Evolutionary conservation across 2,888 invertebrate species (phyloP).

Genomic region (Gandaritis pyraliata): DNA sequence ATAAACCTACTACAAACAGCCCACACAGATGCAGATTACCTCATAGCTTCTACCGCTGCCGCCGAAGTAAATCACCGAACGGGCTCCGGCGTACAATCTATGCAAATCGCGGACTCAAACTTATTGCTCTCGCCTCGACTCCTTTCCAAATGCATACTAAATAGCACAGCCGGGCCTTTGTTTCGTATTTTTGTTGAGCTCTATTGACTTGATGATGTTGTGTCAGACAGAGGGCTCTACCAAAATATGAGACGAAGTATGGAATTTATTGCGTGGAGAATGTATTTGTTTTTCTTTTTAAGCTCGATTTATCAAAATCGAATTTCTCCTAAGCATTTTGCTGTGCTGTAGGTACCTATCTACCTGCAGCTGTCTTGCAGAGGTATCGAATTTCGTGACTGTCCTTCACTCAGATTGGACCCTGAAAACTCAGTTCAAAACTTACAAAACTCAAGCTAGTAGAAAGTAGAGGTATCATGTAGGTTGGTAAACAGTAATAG

Average conservation of each 20-base stretch:
- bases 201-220: constrained; percentile 56
- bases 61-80: constrained; percentile 73
- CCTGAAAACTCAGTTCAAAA: neutral
- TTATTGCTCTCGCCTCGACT: constrained; percentile 83
- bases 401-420: neutral
- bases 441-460: neutral
- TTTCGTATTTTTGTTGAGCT: constrained; percentile 69
- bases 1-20: constrained; percentile 30
- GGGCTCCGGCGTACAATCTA: constrained; percentile 70
- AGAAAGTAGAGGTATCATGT: constrained; percentile 16
- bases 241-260: constrained; percentile 1
- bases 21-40: constrained; percentile 23
- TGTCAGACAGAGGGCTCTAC: constrained; percentile 40
- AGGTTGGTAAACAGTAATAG: constrained; percentile 30
- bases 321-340: too few species aligned
- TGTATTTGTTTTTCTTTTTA: too few species aligned
- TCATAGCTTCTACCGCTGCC: constrained; percentile 48
- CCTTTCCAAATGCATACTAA: constrained; percentile 84
- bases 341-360: too few species aligned
- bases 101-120: constrained; percentile 80
- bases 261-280: too few species aligned
- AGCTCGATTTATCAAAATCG: too few species aligned
- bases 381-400: neutral
- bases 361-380: too few species aligned
- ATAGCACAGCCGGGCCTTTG: constrained; percentile 71